Base-by-base conservation (phyloP, 2,113 vertebrate species). In the Willisornis vidua region DNA sequence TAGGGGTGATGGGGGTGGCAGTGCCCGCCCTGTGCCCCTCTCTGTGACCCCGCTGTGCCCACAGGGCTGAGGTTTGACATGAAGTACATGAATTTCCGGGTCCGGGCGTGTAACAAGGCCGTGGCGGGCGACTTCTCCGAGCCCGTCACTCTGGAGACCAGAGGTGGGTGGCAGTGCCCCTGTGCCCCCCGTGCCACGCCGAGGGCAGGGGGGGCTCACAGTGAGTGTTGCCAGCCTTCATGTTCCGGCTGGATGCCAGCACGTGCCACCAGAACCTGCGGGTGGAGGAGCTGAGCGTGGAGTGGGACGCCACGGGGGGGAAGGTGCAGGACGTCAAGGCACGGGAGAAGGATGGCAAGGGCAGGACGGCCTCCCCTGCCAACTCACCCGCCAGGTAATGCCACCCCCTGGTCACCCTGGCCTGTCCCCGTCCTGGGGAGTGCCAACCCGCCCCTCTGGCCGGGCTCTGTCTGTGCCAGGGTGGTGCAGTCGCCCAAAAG, bases 71-170 rank as follows among this genome's bases (percentile, higher is more conserved):
- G 98, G 62, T 99, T 99, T 67, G 99, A 99, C 93, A 99, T 99
- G 68, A 99, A 98, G 7, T 99, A 98, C 97, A 98, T 99, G 97
- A 99, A 99, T 15, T 99, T 99, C 76, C 98, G 99, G 3, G 99
- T 99, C 55, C 99, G 97, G 91, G 99, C 99, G 0, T 99, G 99
- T 43, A 99, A 99, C 97, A 99, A 99, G 94, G 99, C 99, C 0
- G 99, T 99, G 79, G 98, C 99, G 0, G 99, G 99, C n/a, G 99
- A 99, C 74, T 99, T 99, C 97, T 99, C 99, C 0, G 99, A 99
- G 93, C 98, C 98, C 0, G 96, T 99, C 81, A 99, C 99, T 57
- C 86, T 99, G 85, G 99, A 99, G 97, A 99, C 99, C 1, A 98
- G 97, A 92, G 99, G 99, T 99, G 55, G 25, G 33, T 45, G 75